Evolutionary conservation across 2,797 vertebrate genomes (phyloP), one percentile per base, ranked within the genome.

Genomic region (Sebastolobus altivelis): DNA sequence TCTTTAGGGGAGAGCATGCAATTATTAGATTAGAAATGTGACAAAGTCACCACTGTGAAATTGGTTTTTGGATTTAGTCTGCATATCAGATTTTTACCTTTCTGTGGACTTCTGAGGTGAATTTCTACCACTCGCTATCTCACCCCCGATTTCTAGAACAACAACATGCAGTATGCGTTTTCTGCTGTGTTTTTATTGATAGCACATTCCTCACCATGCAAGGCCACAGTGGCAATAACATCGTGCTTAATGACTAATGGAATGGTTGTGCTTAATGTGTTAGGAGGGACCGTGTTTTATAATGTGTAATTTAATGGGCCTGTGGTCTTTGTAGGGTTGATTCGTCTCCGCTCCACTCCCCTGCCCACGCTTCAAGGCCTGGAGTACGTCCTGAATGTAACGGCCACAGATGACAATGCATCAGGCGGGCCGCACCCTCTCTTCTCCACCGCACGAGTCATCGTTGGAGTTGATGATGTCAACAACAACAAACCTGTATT

Each of bases 401-500:
- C 96, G 1, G 97, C 97, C 61, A 95, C 95, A 2, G 97, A 98
- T 70, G 96, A 98, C 87, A 97, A 98, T 0, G 91, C 95, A 2
- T 97, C 97, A 2, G 96, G 96, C 31, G 97, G 97, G 13, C 95
- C 94, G 0, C 93, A 83, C 79, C 86, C 95, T 29, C 97, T 97
- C 63, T 95, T 91, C 12, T 94, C 96, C 83, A 96, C 93, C 0
- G 95, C 96, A 29, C 93, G 94, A 59, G 94, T 98, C 82, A 90
- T 97, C 8, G 97, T 98, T 22, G 96, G 95, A 61, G 94, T 98
- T 1, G 96, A 98, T 62, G 97, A 97, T 46, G 96, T 98, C 85
- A 98, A 98, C 95, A 97, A 97, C 90, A 97, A 98, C 94, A 98
- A 98, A 85, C 97, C 97, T 22, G 83, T 97, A 10, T 98, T 98